A percentile compares a stretch with the other conserved stretches of the same genome.
Evolutionary conservation across 2,797 vertebrate species (phyloP).

Genomic region (Sebastes vulpes): DNA sequence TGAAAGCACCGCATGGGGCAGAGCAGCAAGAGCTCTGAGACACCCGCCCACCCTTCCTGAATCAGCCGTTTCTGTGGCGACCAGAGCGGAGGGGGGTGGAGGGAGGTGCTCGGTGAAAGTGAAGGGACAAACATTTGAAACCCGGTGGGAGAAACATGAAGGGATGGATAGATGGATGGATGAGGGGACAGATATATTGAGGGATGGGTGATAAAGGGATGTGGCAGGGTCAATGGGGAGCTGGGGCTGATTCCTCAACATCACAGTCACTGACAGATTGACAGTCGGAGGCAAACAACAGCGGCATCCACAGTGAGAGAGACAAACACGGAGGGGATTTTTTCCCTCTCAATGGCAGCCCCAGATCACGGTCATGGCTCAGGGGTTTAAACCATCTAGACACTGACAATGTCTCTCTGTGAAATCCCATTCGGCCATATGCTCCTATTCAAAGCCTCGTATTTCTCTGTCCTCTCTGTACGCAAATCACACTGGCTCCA

Average conservation of each 20-base stretch:
- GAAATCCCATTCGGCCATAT: conserved; percentile 59
- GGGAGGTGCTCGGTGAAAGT: conserved; percentile 60
- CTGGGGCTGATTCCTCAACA: conserved; percentile 46
- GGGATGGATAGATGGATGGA: conserved; percentile 35
- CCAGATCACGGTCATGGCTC: conserved; percentile 60
- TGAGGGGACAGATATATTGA: conserved; percentile 36
- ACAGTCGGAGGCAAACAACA: conserved; percentile 63
- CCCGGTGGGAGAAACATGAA: conserved; percentile 62
- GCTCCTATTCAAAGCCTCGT: conserved; percentile 32
- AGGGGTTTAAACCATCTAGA: conserved; percentile 51
- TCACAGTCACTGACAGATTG: conserved; percentile 65
- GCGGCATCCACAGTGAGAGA: conserved; percentile 41
- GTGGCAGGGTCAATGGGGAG: conserved; percentile 56
- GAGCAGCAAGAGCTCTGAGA: conserved; percentile 80
- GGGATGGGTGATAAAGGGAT: conserved; percentile 48
- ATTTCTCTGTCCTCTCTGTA: conserved; percentile 30
- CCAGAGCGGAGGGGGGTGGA: conserved; percentile 65
- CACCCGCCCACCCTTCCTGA: conserved; percentile 85
- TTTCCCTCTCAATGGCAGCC: conserved; percentile 55
- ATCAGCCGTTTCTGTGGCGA: conserved; percentile 87
- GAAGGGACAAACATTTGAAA: conserved; percentile 76
- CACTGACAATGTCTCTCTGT: conserved; percentile 57
- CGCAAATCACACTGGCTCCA: conserved; percentile 24
- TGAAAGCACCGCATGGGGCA: conserved; percentile 83
- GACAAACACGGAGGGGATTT: conserved; percentile 46